Conservation (phyloP, 2,797 vertebrate species). For the Oryzias sinensis region DNA sequence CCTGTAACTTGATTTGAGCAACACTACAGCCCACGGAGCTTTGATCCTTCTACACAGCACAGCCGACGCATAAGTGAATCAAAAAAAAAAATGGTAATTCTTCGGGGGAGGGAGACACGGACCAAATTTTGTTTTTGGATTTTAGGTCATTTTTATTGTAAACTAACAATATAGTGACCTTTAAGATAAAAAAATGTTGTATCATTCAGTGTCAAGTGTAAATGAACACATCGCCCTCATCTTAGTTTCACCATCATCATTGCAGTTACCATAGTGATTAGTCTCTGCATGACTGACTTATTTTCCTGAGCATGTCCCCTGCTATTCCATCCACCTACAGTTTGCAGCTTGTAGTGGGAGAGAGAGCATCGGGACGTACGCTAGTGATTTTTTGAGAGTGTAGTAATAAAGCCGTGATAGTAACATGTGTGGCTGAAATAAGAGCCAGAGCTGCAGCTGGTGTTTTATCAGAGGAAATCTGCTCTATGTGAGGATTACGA, state of each 20-base stretch:
- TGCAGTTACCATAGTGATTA: constrained; percentile 72
- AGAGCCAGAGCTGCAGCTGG: constrained; percentile 25
- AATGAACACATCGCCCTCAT: constrained; percentile 20
- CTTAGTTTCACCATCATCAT: constrained; percentile 35
- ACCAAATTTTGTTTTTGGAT: too few relatives aligned
- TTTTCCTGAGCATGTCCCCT: constrained; percentile 39
- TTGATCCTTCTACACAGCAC: too few relatives aligned
- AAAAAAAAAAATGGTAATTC: too few relatives aligned
- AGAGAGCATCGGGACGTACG: constrained; percentile 17
- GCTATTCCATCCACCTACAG: constrained; percentile 52
- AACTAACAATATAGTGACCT: too few relatives aligned
- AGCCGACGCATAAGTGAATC: too few relatives aligned
- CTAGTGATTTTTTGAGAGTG: constrained; percentile 41
- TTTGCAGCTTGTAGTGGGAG: constrained; percentile 32
- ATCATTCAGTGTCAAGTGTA: too few relatives aligned
- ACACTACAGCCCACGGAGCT: too few relatives aligned
- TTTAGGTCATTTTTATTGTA: too few relatives aligned
- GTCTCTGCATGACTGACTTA: constrained; percentile 29
- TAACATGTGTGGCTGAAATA: constrained; percentile 48
- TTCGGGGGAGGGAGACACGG: too few relatives aligned
- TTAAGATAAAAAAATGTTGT: too few relatives aligned
- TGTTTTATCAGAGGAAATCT: constrained; percentile 20
- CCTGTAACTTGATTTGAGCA: too few relatives aligned
- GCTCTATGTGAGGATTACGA: constrained; percentile 13
- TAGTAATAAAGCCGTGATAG: constrained; percentile 67